Conservation (phyloP, 2,113 vertebrate species). For the Megaceryle maxima region DNA sequence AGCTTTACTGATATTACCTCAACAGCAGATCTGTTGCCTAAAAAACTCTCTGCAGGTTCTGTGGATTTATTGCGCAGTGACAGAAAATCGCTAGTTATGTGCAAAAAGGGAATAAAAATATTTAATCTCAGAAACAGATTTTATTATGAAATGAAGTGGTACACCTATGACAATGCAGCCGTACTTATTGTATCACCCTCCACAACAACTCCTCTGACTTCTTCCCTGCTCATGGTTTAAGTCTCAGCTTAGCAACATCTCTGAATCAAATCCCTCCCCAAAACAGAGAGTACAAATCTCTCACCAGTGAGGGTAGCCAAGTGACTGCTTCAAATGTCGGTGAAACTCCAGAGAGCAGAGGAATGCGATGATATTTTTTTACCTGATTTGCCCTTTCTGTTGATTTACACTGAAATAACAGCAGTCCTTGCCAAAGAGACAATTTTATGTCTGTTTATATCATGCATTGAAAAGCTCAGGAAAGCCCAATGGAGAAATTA, state of each 20-base stretch:
- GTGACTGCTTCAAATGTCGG: background rate
- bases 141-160: background rate
- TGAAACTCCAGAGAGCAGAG: background rate
- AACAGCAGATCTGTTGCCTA: background rate
- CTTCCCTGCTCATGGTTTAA: background rate
- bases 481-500: background rate
- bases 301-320: background rate
- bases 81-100: background rate
- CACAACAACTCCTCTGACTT: background rate
- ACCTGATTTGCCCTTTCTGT: constrained; percentile 14
- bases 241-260: background rate
- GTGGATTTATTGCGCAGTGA: background rate
- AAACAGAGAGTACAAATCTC: background rate
- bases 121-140: background rate
- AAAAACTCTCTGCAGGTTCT: background rate
- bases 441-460: constrained; percentile 22
- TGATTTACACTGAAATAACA: background rate
- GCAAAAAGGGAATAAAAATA: background rate
- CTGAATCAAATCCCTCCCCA: background rate
- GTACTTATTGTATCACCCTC: background rate
- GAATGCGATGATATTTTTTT: background rate
- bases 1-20: background rate
- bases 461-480: background rate
- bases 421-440: background rate
- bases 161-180: background rate